A percentile compares a stretch with the other conserved stretches of the same genome.
Conservation (phyloP, 2,888 invertebrate genomes). For the Euproctis similis region DNA sequence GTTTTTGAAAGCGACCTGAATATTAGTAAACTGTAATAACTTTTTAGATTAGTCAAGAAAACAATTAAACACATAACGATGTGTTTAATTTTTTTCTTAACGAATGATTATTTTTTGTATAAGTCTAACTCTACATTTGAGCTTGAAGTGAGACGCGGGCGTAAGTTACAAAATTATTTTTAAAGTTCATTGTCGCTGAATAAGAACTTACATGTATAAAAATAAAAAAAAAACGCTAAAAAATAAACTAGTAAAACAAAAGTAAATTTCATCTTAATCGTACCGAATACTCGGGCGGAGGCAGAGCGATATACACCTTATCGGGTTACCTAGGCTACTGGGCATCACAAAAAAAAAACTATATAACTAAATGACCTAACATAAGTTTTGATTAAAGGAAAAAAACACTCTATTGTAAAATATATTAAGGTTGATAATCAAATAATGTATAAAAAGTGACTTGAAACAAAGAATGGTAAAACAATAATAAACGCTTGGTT, state of each 20-base stretch:
- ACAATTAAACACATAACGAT: too few relatives aligned
- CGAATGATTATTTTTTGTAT: too few relatives aligned
- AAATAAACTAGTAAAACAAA: conserved; percentile 62
- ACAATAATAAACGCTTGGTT: conserved; percentile 71
- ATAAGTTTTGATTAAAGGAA: conserved; percentile 1
- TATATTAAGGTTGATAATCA: conserved; percentile 22
- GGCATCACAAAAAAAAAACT: conserved; percentile 42
- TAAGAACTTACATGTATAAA: conserved; percentile 29
- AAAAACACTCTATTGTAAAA: conserved; percentile 22
- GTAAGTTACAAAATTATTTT: background rate
- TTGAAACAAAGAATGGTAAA: conserved; percentile 45
- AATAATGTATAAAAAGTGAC: conserved; percentile 12
- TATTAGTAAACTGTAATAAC: too few relatives aligned
- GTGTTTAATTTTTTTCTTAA: too few relatives aligned
- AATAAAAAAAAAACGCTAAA: too few relatives aligned
- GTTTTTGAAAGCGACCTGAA: background rate
- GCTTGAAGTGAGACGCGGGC: too few relatives aligned
- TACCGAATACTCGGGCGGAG: conserved; percentile 67
- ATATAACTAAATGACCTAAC: conserved; percentile 33
- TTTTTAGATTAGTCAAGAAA: too few relatives aligned
- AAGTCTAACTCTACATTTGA: too few relatives aligned
- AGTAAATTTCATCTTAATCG: conserved; percentile 67
- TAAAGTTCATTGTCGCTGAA: conserved; percentile 22
- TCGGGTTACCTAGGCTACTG: conserved; percentile 76
- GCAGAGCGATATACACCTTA: conserved; percentile 70